Evolutionary conservation across 2,888 invertebrate species (phyloP).

Genomic region (Anodontia alba): DNA sequence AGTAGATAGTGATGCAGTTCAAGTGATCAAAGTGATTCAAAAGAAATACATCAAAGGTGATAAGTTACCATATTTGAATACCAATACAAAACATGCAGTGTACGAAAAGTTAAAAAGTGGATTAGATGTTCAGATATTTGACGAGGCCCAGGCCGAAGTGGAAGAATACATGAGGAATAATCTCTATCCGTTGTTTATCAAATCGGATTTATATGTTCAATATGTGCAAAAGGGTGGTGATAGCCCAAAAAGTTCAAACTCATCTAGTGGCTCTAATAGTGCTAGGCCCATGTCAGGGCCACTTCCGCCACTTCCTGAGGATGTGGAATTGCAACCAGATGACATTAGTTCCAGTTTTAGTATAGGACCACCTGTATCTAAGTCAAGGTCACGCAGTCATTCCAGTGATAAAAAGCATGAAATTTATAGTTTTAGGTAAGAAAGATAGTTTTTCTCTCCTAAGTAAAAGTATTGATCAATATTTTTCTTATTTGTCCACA

Average conservation of each 20-base stretch:
- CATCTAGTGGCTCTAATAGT: slow-evolving; percentile 81
- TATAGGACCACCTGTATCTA: slow-evolving; percentile 59
- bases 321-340: slow-evolving; percentile 88
- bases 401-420: slow-evolving; percentile 59
- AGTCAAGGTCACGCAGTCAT: slow-evolving; percentile 46
- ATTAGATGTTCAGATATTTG: slow-evolving; percentile 92
- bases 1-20: slow-evolving; percentile 86
- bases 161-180: slow-evolving; percentile 94
- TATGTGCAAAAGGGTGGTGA: slow-evolving; percentile 83
- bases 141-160: slow-evolving; percentile 92
- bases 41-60: slow-evolving; percentile 88
- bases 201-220: slow-evolving; percentile 94
- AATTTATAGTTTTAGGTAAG: slow-evolving; percentile 61
- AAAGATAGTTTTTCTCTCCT: too few relatives aligned
- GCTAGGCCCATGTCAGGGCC: slow-evolving; percentile 83
- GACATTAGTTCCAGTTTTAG: slow-evolving; percentile 52
- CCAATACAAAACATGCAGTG: slow-evolving; percentile 92
- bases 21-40: slow-evolving; percentile 89
- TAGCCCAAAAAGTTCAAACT: slow-evolving; percentile 81
- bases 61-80: slow-evolving; percentile 91
- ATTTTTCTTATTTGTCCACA: too few relatives aligned
- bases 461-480: too few relatives aligned
- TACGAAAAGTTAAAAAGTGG: slow-evolving; percentile 79
- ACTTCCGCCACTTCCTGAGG: slow-evolving; percentile 93
- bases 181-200: slow-evolving; percentile 96